Evolutionary conservation across 1,140 invertebrate species (phyloP), one percentile per base, ranked within the genome.

Genomic region (Tetraneura akinire): DNA sequence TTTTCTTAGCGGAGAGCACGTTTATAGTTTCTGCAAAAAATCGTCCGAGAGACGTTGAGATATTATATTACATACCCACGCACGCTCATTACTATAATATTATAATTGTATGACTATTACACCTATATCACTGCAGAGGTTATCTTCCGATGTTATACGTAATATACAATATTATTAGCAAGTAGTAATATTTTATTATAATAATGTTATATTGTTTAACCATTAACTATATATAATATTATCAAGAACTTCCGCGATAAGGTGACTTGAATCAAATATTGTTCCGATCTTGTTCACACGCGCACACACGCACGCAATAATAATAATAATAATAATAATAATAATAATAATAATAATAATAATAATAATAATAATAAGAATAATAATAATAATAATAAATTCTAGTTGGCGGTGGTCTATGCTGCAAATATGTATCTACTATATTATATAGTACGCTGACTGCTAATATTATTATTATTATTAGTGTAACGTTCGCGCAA

Each of bases 301-400:
- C 64, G 60, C 29, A 62, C 26, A 9, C 64, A 66, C 64, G 2
- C 14, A 53, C 51, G 8, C 3, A 3, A 14, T 32, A 18, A 16
- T 1, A 3, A 21, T 21, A 18, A 53, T n/a, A 53, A 66, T 14
- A 66, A 66, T 37, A 42, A 66, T 6, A 66, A 66, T 42, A 42
- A 42, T 66, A 42, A 64, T 64, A 64, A 60, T 55, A 23, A 62
- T 37, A 45, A 45, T n/a, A n/a, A n/a, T n/a, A n/a, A n/a, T n/a
- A n/a, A 14, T 32, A 18, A 16, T 1, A 3, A 21, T 21, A 18
- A 53, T n/a, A 53, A 66, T 14, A 66, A 66, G n/a, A 42, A 66
- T 6, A 66, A 66, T 42, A 42, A 42, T 66, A 42, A 64, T 64
- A 64, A 60, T 55, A 23, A 62, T 37, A 45, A 45, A 66, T 66